Conservation (phyloP, 2,888 invertebrate genomes). For the Resseliella maxima region DNA sequence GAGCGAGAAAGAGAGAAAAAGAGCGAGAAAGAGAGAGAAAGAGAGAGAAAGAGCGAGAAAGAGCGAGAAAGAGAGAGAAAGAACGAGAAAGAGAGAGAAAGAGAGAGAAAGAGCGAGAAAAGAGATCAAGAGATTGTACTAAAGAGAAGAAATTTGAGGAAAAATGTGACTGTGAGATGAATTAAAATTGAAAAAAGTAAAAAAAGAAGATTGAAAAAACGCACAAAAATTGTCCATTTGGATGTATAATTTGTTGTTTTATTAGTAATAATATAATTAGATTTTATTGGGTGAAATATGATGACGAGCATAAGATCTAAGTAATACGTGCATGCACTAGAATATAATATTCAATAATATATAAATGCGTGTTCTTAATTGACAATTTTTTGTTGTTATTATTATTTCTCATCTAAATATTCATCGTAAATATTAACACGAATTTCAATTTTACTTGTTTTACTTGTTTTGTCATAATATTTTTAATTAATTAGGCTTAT, state of each 20-base stretch:
- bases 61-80: too few species aligned
- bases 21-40: too few species aligned
- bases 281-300: neutral
- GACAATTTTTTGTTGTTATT: neutral
- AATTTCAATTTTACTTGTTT: neutral
- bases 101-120: too few species aligned
- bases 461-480: neutral
- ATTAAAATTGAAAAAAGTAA: neutral
- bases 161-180: neutral
- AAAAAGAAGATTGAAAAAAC: too few species aligned
- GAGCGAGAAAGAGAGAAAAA: too few species aligned
- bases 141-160: too few species aligned
- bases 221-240: too few species aligned
- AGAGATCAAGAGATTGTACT: too few species aligned
- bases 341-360: neutral
- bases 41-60: too few species aligned
- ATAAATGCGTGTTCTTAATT: constrained; percentile 7
- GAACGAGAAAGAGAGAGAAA: too few species aligned
- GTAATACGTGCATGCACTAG: constrained; percentile 18
- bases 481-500: neutral
- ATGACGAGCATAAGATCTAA: constrained; percentile 38
- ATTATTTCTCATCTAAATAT: too few species aligned
- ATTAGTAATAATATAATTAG: neutral
- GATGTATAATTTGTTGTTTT: constrained; percentile 4
- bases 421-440: neutral